Percentiles rank a stretch among this genome's conserved stretches.
Conservation (phyloP, 64 coral and sea anemone species). For the Stichodactyla helianthus region DNA sequence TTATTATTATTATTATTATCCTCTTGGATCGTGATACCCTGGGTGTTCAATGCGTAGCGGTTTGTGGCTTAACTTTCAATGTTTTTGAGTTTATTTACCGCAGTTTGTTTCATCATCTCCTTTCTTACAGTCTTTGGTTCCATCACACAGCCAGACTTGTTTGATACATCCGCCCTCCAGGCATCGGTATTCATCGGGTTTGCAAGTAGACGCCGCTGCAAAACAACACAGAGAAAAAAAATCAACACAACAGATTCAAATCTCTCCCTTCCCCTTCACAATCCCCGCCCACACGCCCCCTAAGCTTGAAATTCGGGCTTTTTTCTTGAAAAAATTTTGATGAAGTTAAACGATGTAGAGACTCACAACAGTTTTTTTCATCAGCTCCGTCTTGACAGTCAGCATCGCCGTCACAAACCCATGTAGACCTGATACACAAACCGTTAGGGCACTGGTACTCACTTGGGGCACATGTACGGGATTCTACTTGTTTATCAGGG, state of each 20-base stretch:
- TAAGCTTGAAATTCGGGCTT: too few relatives aligned
- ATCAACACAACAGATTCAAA: too few relatives aligned
- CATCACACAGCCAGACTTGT: not conserved
- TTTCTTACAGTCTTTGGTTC: conserved; percentile 1
- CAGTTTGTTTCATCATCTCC: conserved; percentile 15
- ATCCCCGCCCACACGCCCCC: too few relatives aligned
- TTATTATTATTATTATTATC: too few relatives aligned
- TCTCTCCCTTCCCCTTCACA: too few relatives aligned
- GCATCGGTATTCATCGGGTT: not conserved
- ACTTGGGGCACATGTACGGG: not conserved
- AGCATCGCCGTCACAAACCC: conserved; percentile 15
- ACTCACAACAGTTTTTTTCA: conserved; percentile 3
- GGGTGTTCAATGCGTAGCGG: too few relatives aligned
- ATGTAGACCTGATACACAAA: not conserved
- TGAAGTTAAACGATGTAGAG: not conserved
- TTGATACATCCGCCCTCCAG: not conserved
- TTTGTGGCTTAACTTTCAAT: too few relatives aligned
- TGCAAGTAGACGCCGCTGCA: not conserved
- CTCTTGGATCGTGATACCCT: too few relatives aligned
- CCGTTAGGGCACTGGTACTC: conserved; percentile 30
- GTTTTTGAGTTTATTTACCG: not conserved
- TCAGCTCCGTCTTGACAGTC: not conserved
- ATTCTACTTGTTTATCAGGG: not conserved
- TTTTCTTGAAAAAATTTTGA: too few relatives aligned
- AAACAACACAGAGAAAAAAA: not conserved